Conservation (phyloP, 2,113 vertebrate species). For the Aphyosemion australe region DNA sequence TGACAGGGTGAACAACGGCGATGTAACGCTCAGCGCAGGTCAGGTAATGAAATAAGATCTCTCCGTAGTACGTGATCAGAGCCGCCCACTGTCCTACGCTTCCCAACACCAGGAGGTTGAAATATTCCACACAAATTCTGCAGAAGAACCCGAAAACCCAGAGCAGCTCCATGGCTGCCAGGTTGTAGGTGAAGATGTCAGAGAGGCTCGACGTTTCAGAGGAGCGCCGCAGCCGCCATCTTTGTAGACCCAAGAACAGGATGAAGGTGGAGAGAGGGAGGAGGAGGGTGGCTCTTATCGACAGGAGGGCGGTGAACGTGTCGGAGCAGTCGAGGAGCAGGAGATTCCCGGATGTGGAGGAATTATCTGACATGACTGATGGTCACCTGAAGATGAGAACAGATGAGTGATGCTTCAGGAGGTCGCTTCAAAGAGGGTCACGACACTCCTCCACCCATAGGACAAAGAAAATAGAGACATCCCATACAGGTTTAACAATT, state of each 20-base stretch:
- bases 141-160: not conserved
- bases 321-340: no score
- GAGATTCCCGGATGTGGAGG: no score
- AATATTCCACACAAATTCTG: not conserved
- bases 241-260: not conserved
- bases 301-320: no score
- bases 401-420: no score
- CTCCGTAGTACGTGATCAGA: not conserved
- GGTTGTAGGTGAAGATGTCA: constrained; percentile 30
- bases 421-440: no score
- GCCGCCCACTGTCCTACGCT: accelerated
- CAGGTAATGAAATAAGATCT: constrained; percentile 9
- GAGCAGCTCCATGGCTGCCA: constrained; percentile 5
- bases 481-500: no score
- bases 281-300: not conserved
- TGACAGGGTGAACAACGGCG: constrained; percentile 43
- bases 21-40: constrained; percentile 45
- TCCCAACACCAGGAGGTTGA: not conserved
- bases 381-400: no score
- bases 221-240: not conserved
- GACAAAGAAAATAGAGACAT: no score
- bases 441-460: no score
- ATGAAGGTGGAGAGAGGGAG: not conserved
- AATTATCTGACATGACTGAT: no score
- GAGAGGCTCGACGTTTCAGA: not conserved